Evolutionary conservation across 1,140 invertebrate genomes (phyloP), one percentile per base, ranked within the genome.

Genomic region (Tribolium castaneum): DNA sequence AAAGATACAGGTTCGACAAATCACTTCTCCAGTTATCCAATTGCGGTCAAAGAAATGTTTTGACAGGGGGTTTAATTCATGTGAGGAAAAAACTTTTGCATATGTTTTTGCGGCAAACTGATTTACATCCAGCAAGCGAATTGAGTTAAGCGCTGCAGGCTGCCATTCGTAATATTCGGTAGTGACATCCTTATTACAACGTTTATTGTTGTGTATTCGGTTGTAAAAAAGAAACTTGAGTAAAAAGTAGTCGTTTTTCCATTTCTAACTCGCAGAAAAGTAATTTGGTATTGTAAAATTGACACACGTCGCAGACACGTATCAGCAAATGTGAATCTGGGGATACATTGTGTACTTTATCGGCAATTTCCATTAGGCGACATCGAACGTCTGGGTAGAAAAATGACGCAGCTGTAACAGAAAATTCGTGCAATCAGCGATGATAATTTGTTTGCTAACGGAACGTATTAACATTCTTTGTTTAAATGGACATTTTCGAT

Each of bases 111-210:
- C 4, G 59, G 13, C 59, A 13, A 35, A 66, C 30, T 39, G 59
- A 66, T 66, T 66, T 66, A 66, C 59, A 13, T 66, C 10, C 30
- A 16, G 19, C 13, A 5, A 12, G 25, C 59, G 30, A 66, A 66
- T 66, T 66, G 59, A 66, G 59, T 66, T 12, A n/a, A 22, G 14
- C 59, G 59, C 59, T 35, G 25, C 10, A 35, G 59, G 59, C 59
- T 66, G 12, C 59, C 30, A 66, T 66, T 66, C 19, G 59, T 35
- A 66, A 66, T 66, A 66, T 66, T 66, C 59, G 59, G 25, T 22
- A 22, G 59, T 66, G 59, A 66, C 59, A 66, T 66, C 30, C 59
- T 66, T 66, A 35, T 66, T 66, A 66, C 59, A 35, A 22, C 59
- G 30, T 66, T 66, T 66, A 35, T 35, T 22, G 54, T 66, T 66